Percentiles rank a stretch among this genome's conserved stretches.
Conservation (phyloP, 2,888 invertebrate species). For the Drosophila nr. fundita region DNA sequence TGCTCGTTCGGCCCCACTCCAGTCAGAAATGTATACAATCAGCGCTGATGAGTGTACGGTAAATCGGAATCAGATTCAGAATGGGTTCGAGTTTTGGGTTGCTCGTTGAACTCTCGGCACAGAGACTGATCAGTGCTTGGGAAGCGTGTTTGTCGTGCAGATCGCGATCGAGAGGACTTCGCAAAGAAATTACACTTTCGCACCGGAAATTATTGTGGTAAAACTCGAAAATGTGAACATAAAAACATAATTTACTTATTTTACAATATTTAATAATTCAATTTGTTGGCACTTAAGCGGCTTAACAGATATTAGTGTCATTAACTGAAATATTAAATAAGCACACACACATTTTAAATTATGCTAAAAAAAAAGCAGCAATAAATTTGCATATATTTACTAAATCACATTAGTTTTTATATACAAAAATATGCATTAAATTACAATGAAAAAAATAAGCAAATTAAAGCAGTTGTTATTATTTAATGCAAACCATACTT, state of each 20-base stretch:
- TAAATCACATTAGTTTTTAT: slow-evolving; percentile 11
- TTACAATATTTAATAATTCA: slow-evolving; percentile 1
- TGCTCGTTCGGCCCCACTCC: not conserved
- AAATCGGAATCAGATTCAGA: slow-evolving; percentile 28
- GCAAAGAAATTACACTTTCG: slow-evolving; percentile 4
- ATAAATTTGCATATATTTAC: slow-evolving; percentile 4
- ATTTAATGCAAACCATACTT: slow-evolving; percentile 9
- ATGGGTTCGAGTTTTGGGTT: slow-evolving; percentile 34
- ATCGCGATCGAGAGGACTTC: slow-evolving; percentile 48
- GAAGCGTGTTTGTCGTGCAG: slow-evolving; percentile 56
- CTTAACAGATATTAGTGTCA: slow-evolving; percentile 8
- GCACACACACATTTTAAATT: not conserved
- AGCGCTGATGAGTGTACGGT: not conserved
- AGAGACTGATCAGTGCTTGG: slow-evolving; percentile 64
- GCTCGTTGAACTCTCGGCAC: slow-evolving; percentile 22
- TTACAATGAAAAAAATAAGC: not conserved
- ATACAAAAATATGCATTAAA: not conserved
- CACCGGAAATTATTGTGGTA: slow-evolving; percentile 28
- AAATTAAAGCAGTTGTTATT: slow-evolving; percentile 17
- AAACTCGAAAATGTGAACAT: slow-evolving; percentile 20
- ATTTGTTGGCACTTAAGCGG: slow-evolving; percentile 12
- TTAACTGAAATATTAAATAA: slow-evolving; percentile 8
- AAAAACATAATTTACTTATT: slow-evolving; percentile 1
- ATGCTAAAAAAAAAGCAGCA: not conserved
- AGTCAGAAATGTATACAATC: not conserved